Percentiles rank a stretch among this genome's conserved stretches.
phyloP scores from a whole-genome alignment of 2,888 invertebrate genomes.

The Xylota segnis region DNA sequence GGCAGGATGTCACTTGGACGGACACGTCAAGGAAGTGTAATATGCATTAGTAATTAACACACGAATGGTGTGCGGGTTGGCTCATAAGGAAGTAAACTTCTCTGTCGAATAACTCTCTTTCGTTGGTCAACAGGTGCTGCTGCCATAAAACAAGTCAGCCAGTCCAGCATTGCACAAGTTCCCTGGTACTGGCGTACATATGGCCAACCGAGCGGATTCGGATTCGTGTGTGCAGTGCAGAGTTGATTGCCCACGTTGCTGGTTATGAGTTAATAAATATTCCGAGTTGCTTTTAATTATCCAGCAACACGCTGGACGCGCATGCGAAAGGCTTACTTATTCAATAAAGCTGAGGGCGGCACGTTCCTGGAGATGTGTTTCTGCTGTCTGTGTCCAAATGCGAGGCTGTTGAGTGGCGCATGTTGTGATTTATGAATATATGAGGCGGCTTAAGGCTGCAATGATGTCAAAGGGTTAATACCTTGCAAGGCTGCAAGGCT shows the following conservation, averaged over 20 bases:
- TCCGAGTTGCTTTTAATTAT: constrained; percentile 47
- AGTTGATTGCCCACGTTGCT: constrained; percentile 10
- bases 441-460: constrained; percentile 19
- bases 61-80: neutral
- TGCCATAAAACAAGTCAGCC: neutral
- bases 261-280: constrained; percentile 61
- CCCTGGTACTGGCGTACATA: neutral
- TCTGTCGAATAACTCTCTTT: neutral
- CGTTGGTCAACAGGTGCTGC: constrained; percentile 17
- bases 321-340: neutral
- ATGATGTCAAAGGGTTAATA: constrained; percentile 51
- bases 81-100: constrained; percentile 5
- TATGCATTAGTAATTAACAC: constrained; percentile 9
- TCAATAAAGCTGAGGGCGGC: constrained; percentile 13
- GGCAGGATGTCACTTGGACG: constrained; percentile 17
- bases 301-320: neutral
- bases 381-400: neutral
- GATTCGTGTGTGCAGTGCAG: neutral
- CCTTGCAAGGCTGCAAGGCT: neutral
- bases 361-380: neutral
- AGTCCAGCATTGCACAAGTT: constrained; percentile 2
- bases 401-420: constrained; percentile 12
- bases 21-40: constrained; percentile 32
- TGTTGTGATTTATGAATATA: constrained; percentile 50
- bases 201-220: neutral